Evolutionary conservation across 2,113 vertebrate genomes (phyloP).

Genomic region (Theropithecus gelada): DNA sequence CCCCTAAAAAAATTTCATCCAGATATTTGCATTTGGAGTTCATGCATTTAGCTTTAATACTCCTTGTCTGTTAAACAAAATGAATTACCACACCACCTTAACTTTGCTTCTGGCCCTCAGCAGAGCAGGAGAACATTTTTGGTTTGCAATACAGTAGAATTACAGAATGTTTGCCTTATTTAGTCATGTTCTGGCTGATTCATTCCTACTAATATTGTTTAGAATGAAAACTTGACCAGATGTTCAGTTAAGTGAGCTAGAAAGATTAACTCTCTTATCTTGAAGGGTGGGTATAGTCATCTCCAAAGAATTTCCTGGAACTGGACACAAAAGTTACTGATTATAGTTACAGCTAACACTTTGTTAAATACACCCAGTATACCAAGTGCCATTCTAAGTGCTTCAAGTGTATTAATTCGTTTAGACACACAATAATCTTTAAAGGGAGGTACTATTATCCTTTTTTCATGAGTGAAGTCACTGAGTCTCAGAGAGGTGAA

Average conservation of each 20-base stretch:
- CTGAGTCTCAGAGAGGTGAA: background rate
- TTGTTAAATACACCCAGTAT: background rate
- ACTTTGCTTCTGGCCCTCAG: slow-evolving; percentile 53
- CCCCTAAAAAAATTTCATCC: slow-evolving; percentile 17
- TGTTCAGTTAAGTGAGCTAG: slow-evolving; percentile 67
- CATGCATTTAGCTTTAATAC: slow-evolving; percentile 22
- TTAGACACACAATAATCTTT: background rate
- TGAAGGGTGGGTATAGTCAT: slow-evolving; percentile 62
- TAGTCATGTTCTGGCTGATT: slow-evolving; percentile 70
- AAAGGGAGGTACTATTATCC: background rate
- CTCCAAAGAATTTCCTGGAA: slow-evolving; percentile 72
- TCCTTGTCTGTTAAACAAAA: slow-evolving; percentile 49
- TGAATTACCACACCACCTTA: slow-evolving; percentile 33
- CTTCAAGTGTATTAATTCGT: background rate
- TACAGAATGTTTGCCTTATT: slow-evolving; percentile 75
- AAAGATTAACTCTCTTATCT: slow-evolving; percentile 74
- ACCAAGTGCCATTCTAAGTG: background rate
- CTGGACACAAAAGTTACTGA: background rate
- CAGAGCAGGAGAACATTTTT: slow-evolving; percentile 33
- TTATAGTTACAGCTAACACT: slow-evolving; percentile 2
- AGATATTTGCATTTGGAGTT: slow-evolving; percentile 11
- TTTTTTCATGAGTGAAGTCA: background rate
- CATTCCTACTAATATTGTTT: slow-evolving; percentile 68
- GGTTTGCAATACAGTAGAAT: slow-evolving; percentile 58
- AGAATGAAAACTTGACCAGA: slow-evolving; percentile 79